phyloP scores from a whole-genome alignment of 2,797 vertebrate genomes.

The Tenualosa ilisha region DNA sequence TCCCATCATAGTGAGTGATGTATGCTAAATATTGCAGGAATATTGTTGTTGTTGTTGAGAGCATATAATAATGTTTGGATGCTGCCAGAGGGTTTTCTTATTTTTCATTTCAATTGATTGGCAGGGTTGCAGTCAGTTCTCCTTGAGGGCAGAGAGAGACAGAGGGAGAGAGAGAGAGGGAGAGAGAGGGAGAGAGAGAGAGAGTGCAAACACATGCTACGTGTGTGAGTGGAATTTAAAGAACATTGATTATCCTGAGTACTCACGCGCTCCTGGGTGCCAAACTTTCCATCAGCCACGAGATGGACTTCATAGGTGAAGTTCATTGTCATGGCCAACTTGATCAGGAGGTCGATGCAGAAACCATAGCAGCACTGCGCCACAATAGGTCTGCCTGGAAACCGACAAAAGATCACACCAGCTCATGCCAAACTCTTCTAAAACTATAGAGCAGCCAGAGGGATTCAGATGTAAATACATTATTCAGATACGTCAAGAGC shows the following conservation, averaged over 20 bases:
- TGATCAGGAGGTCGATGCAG: constrained; percentile 95
- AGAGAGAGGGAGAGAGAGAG: not conserved
- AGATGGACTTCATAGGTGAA: constrained; percentile 98
- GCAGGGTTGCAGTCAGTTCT: not conserved
- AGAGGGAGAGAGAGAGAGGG: not conserved
- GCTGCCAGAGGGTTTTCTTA: not conserved
- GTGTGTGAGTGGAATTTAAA: constrained; percentile 1
- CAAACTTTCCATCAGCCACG: constrained; percentile 98
- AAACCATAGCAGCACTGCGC: constrained; percentile 97
- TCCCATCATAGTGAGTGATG: not conserved
- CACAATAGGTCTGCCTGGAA: constrained; percentile 88
- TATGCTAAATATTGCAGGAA: not conserved
- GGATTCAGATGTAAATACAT: not conserved
- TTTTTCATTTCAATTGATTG: constrained; percentile 10
- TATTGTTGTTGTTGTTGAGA: not conserved
- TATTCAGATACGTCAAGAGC: not conserved
- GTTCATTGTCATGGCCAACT: constrained; percentile 95
- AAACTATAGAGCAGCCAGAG: not conserved
- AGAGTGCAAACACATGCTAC: not conserved
- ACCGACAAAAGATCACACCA: constrained; percentile 54
- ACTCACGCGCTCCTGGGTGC: constrained; percentile 94
- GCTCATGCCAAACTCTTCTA: constrained; percentile 54
- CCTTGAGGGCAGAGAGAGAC: not conserved
- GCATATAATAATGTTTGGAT: not conserved
- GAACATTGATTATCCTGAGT: not conserved